These are phyloP conservation scores for Mesocentrotus franciscanus DNA, from an alignment of 53 echinoderm and acorn worm genomes.

Conservation along the genomic window DNA sequence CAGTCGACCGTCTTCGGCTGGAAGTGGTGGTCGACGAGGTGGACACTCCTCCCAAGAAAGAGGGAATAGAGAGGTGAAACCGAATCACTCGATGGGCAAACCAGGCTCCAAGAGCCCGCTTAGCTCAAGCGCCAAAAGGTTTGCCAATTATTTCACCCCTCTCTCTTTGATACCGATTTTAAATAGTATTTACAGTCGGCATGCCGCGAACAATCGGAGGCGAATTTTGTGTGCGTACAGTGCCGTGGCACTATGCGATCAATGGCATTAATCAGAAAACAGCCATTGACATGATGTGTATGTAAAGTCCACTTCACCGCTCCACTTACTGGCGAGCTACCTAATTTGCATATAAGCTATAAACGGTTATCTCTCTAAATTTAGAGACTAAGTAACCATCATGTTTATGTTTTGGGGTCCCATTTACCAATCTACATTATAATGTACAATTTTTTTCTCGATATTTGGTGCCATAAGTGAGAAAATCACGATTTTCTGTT, in stretches of 20 bases:
- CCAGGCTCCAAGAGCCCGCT: conserved; percentile 79
- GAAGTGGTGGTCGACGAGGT: conserved; percentile 63
- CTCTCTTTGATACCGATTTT: conserved; percentile 29
- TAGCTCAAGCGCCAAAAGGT: conserved; percentile 96
- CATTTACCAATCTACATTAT: conserved; percentile 59
- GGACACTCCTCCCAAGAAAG: conserved; percentile 55
- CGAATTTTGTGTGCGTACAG: conserved; percentile 62
- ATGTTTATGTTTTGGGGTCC: conserved; percentile 53
- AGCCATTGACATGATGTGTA: conserved; percentile 79
- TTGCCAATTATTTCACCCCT: conserved; percentile 46
- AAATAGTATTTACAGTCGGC: conserved; percentile 62
- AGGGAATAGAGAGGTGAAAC: conserved; percentile 53
- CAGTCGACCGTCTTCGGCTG: conserved; percentile 19
- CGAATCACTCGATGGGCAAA: conserved; percentile 67
- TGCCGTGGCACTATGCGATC: conserved; percentile 74
- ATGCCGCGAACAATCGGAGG: conserved; percentile 64
- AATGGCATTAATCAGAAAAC: conserved; percentile 86
- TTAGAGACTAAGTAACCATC: conserved; percentile 18
- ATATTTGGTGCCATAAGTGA: conserved; percentile 40
- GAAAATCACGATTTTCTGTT: conserved; percentile 65
- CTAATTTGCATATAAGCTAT: conserved; percentile 99
- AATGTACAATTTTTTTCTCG: conserved; percentile 63
- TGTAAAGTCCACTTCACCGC: conserved; percentile 90
- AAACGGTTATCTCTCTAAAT: conserved; percentile 80
- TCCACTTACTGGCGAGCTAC: conserved; percentile 80